Percentiles rank a stretch among this genome's conserved stretches.
Conservation (phyloP, 2,113 vertebrate genomes). For the Pogona vitticeps region DNA sequence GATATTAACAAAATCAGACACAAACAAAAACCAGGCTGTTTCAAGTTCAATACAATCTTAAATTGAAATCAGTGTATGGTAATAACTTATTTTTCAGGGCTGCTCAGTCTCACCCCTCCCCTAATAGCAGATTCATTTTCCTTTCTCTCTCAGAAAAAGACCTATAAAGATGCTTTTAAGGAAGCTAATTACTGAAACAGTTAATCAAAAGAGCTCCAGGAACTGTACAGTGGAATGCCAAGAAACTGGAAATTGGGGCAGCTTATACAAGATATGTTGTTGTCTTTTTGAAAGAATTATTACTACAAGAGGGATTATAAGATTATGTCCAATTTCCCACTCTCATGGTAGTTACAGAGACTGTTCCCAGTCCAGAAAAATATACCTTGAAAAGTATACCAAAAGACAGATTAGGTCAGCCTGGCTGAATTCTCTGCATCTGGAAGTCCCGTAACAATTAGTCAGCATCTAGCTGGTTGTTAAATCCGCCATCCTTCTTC, state of each 20-base stretch:
- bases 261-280: not conserved
- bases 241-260: not conserved
- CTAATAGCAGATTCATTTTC: not conserved
- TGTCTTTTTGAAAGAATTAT: not conserved
- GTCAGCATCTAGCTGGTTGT: not conserved
- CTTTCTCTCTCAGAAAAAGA: not conserved
- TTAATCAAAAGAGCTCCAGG: not conserved
- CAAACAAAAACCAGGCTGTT: not conserved
- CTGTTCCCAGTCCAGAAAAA: not conserved
- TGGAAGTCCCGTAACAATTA: not conserved
- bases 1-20: not conserved
- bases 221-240: not conserved
- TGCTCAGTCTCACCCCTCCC: not conserved
- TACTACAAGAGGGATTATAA: not conserved
- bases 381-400: not conserved
- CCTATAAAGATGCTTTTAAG: constrained; percentile 11
- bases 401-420: not conserved
- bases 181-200: constrained; percentile 22
- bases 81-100: not conserved
- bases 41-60: constrained; percentile 10
- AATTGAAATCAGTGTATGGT: constrained; percentile 25
- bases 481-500: not conserved
- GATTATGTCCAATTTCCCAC: not conserved
- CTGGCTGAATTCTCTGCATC: not conserved
- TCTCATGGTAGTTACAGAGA: not conserved